phyloP scores from a whole-genome alignment of 2,113 vertebrate species.

The Eonycteris spelaea region DNA sequence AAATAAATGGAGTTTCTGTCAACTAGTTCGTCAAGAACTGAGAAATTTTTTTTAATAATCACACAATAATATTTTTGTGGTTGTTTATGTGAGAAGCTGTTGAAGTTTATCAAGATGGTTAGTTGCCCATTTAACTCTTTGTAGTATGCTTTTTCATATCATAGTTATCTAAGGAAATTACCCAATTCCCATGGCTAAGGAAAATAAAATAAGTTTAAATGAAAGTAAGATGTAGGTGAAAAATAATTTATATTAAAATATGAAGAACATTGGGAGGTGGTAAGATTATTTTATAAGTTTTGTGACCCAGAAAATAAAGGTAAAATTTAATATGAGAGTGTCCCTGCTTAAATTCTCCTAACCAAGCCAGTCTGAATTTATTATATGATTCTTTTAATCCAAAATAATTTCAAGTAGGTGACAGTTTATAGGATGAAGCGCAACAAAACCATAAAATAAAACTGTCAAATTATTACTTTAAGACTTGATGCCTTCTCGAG shows the following conservation, averaged over 20 bases:
- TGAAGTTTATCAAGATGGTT: not conserved
- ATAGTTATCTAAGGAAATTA: not conserved
- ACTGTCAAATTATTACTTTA: not conserved
- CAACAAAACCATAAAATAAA: not conserved
- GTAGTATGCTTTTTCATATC: not conserved
- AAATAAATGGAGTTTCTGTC: not conserved
- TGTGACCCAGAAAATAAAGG: not conserved
- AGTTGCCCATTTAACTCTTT: not conserved
- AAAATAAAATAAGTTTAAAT: not conserved
- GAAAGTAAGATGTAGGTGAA: not conserved
- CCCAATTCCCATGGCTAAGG: not conserved
- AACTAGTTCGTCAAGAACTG: not conserved
- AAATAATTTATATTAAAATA: slow-evolving; percentile 5
- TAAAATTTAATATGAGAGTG: not conserved
- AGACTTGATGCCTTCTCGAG: not conserved
- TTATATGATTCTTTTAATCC: not conserved
- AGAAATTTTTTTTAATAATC: not conserved
- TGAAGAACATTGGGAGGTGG: not conserved
- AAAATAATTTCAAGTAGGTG: not conserved
- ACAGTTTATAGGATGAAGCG: not conserved
- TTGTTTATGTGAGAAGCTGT: not conserved
- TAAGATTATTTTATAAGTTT: slow-evolving; percentile 7
- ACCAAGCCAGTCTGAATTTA: not conserved
- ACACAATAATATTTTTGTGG: not conserved
- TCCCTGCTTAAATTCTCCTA: not conserved